Evolutionary conservation across 2,797 vertebrate genomes (phyloP), one percentile per base, ranked within the genome.

Genomic region (Huso huso): DNA sequence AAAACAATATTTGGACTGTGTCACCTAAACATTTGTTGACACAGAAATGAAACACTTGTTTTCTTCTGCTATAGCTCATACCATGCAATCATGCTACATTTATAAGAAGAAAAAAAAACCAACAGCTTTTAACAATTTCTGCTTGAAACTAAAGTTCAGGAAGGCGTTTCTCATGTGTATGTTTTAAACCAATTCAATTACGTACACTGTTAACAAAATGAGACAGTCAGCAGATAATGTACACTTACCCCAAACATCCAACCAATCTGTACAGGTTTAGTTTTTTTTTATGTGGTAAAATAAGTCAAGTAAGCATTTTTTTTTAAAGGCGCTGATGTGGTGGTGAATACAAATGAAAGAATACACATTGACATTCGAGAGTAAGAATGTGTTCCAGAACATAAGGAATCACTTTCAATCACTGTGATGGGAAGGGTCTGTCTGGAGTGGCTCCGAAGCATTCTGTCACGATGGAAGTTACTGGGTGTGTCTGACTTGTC

Each of bases 71-170:
- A 18, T 51, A 72, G 74, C 72, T 76, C 69, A 68, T 74, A 77
- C 78, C 82, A 84, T 82, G 78, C 78, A 76, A 74, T 80, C 84
- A 84, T 81, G 81, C 82, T 81, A 74, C 75, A 83, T 75, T 72
- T 73, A 73, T 49, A 79, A 68, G 64, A 72, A 75, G 77, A 69
- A 61, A 64, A 69, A 69, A 37, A 37, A 37, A 1, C 18, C 18
- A 18, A 37, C 37, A 37, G 37, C 37, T 37, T 37, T 37, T 37
- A 37, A 37, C 37, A 37, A 37, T 37, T 37, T 37, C 37, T 37
- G 37, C 37, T 37, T 37, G 37, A 37, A 37, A 37, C 37, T 37
- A 37, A 37, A 4, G 37, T 37, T 37, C 37, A 37, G 37, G 37
- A 37, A 37, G 37, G 37, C 18, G 2, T 18, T 18, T 18, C 18